Conservation (phyloP, 1,140 invertebrate species). For the Acromyrmex echinatior region DNA sequence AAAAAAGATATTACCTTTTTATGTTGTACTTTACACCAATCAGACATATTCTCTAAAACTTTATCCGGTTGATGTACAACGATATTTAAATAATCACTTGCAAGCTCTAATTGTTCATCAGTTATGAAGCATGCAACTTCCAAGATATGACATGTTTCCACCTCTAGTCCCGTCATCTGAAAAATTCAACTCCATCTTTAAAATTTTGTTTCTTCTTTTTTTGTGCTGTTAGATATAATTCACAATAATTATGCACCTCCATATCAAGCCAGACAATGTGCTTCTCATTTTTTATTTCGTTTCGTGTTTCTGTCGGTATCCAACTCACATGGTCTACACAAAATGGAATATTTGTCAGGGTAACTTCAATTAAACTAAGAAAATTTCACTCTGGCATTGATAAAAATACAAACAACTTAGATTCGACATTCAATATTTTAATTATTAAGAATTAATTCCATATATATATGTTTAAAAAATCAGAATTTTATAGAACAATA, state of each 20-base stretch:
- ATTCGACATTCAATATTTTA: no score
- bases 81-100: slow-evolving; percentile 92
- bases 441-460: no score
- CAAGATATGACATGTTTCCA: slow-evolving; percentile 92
- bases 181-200: slow-evolving; percentile 50
- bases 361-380: not conserved
- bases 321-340: not conserved
- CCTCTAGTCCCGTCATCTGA: slow-evolving; percentile 89
- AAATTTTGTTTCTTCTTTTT: not conserved
- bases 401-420: no score
- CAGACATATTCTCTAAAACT: slow-evolving; percentile 92
- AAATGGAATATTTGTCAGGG: not conserved
- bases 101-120: slow-evolving; percentile 92
- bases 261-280: slow-evolving; percentile 82
- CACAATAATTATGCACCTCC: slow-evolving; percentile 75
- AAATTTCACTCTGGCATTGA: no score
- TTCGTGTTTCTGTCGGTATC: not conserved
- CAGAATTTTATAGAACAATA: no score
- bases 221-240: not conserved
- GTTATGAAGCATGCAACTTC: slow-evolving; percentile 96
- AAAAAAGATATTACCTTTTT: slow-evolving; percentile 86
- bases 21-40: slow-evolving; percentile 94
- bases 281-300: slow-evolving; percentile 39
- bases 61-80: slow-evolving; percentile 93
- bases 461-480: no score